Base-by-base conservation (phyloP, 2,888 invertebrate genomes). In the Tinea semifulvella region DNA sequence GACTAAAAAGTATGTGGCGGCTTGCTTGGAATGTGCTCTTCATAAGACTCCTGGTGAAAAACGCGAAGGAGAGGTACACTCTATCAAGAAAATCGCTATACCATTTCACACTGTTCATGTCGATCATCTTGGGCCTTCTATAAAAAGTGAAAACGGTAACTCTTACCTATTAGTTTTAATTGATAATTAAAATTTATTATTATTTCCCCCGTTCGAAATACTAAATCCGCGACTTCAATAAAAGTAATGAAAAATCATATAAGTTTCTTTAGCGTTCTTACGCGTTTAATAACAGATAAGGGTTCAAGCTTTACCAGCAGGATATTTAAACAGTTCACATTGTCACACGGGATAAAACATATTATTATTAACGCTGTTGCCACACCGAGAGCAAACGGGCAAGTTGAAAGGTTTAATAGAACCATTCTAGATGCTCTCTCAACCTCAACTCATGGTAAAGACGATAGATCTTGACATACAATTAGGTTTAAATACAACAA, bases 91-190 rank as follows among this genome's bases (percentile, higher is more conserved):
- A 18, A 6, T 46, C 0, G 42, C 31, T 7, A 25, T 45, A 0
- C 54, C 56, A 0, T 56, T 55, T 10, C 53, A 56, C 11, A 63
- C 53, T 16, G 45, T 46, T 3, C 61, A 53, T 13, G 49, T 46
- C 26, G 57, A 56, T 25, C 56, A 51, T 42, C 17, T 52, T 2
- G 56, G 52, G 0, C 54, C 55, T 0, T 53, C 53, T 16, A 39
- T 39, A n/a, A 31, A 31, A 10, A 53, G 49, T n/a, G 53, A 48
- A 19, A 26, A 14, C 2, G 48, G 50, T 2, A 53, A 53, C 18
- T 48, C 28, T 3, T 53, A 52, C 22, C 5, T 25, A 10, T 11
- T 25, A 2, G 14, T 20, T 7, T 3, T n/a, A 53, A 35, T 36
- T 45, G 10, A 47, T 50, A 2, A 43, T 0, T 53, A 0, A 56